Conservation (phyloP, 2,113 vertebrate species). For the Perca fluviatilis region DNA sequence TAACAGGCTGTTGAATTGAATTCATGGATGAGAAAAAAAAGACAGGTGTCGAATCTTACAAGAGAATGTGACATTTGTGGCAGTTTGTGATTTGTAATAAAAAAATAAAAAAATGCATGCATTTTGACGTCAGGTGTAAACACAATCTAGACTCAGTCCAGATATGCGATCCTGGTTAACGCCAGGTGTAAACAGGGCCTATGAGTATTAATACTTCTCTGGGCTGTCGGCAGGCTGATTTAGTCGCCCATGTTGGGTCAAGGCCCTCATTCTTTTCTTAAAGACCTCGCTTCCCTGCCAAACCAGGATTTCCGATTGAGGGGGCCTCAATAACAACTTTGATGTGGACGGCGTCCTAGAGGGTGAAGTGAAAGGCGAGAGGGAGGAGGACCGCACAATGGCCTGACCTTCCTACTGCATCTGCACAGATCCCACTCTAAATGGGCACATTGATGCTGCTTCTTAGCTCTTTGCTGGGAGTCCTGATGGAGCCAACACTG, state of each 20-base stretch:
- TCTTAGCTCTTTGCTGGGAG: constrained; percentile 73
- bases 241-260: constrained; percentile 71
- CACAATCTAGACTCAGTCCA: constrained; percentile 4
- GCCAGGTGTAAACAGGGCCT: constrained; percentile 50
- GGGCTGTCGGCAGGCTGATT: constrained; percentile 49
- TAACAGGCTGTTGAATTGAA: background rate
- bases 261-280: constrained; percentile 76
- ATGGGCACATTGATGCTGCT: constrained; percentile 81
- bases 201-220: constrained; percentile 66
- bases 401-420: constrained; percentile 80
- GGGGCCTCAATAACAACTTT: constrained; percentile 82
- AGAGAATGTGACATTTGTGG: background rate
- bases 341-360: constrained; percentile 77
- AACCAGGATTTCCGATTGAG: constrained; percentile 81
- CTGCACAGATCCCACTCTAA: constrained; percentile 78
- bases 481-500: constrained; percentile 77
- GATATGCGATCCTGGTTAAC: constrained; percentile 33
- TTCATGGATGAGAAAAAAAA: background rate
- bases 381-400: constrained; percentile 72
- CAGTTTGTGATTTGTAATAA: background rate
- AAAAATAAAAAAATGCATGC: background rate
- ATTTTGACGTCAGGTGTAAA: constrained; percentile 15
- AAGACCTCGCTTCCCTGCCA: constrained; percentile 75
- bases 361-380: constrained; percentile 74
- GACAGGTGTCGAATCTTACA: background rate